Evolutionary conservation across 2,888 invertebrate species (phyloP).

Genomic region (Drosophila atroscutellata): DNA sequence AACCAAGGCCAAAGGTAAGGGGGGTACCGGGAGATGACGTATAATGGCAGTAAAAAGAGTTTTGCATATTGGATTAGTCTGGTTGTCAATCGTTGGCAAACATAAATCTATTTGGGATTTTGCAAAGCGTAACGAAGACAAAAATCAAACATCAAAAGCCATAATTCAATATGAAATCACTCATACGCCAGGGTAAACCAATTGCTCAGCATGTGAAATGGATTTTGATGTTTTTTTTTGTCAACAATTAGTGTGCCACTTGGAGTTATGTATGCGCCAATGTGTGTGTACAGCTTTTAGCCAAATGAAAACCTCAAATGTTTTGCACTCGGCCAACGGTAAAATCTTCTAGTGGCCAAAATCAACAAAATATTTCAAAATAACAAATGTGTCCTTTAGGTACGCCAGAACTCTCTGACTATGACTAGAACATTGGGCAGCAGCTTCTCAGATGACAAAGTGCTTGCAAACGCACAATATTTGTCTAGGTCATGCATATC

Average conservation of each 20-base stretch:
- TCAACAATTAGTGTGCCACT: constrained; percentile 73
- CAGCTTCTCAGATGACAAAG: constrained; percentile 67
- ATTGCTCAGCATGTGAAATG: constrained; percentile 57
- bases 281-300: constrained; percentile 58
- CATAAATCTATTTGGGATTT: constrained; percentile 70
- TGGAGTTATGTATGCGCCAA: constrained; percentile 55
- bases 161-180: constrained; percentile 79
- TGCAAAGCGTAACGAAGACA: constrained; percentile 35
- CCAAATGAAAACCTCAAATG: constrained; percentile 77
- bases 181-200: constrained; percentile 77
- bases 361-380: constrained; percentile 81
- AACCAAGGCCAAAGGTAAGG: not conserved
- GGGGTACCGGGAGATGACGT: not conserved
- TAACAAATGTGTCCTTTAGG: constrained; percentile 74
- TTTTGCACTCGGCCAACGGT: constrained; percentile 34
- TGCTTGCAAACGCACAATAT: constrained; percentile 75
- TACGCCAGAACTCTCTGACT: not conserved
- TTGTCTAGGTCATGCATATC: constrained; percentile 74
- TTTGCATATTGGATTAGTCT: constrained; percentile 60
- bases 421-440: constrained; percentile 10
- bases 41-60: constrained; percentile 32
- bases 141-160: constrained; percentile 57
- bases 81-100: constrained; percentile 49
- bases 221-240: constrained; percentile 43
- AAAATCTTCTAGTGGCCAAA: constrained; percentile 65